Evolutionary conservation across 2,888 invertebrate genomes (phyloP).

Genomic region (Hofmannophila pseudospretella): DNA sequence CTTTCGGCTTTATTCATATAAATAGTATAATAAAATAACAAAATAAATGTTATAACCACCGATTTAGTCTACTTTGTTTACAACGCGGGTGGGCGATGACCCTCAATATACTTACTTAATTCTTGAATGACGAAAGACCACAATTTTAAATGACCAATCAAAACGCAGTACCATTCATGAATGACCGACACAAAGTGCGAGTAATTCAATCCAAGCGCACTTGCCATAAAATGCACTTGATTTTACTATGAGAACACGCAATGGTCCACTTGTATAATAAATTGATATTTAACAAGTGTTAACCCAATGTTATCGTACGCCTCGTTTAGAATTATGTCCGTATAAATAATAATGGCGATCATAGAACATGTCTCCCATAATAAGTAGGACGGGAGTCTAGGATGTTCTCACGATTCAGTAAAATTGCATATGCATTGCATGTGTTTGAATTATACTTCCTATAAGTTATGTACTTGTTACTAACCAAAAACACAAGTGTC

Average conservation of each 20-base stretch:
- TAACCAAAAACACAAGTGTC: too few relatives aligned
- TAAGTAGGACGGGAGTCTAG: slow-evolving; percentile 1
- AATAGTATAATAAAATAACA: too few relatives aligned
- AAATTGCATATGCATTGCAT: slow-evolving; percentile 1
- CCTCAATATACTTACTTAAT: too few relatives aligned
- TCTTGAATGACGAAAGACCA: too few relatives aligned
- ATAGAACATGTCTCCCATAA: not conserved
- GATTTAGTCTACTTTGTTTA: too few relatives aligned
- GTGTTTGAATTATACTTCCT: slow-evolving; percentile 1
- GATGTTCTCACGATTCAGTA: not conserved
- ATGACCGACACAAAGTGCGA: not conserved
- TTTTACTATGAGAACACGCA: too few relatives aligned
- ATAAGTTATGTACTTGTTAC: not conserved
- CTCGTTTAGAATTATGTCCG: not conserved
- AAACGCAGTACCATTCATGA: too few relatives aligned
- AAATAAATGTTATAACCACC: too few relatives aligned
- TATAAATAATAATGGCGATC: not conserved
- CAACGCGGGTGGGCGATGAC: too few relatives aligned
- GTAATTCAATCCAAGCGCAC: not conserved
- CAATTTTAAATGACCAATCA: too few relatives aligned
- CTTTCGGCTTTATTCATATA: too few relatives aligned
- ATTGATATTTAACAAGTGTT: slow-evolving; percentile 10
- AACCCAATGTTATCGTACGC: not conserved
- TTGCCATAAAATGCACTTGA: not conserved
- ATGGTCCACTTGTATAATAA: not conserved